These are phyloP conservation scores for Drosophila atroscutellata DNA, from an alignment of 2,888 invertebrate species.

Conservation along the genomic window DNA sequence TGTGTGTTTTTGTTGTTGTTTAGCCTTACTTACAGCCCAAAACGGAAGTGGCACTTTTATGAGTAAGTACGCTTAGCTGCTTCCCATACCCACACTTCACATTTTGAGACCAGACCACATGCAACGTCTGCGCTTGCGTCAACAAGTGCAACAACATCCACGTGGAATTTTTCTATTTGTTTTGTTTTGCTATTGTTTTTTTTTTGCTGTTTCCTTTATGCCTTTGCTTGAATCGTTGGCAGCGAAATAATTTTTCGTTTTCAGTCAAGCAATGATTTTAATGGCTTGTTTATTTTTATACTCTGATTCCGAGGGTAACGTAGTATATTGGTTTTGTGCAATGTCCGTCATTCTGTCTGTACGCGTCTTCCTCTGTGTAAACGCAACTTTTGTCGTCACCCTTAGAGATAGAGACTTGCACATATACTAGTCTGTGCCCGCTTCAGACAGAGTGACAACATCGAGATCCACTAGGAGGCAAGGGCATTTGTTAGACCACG, in stretches of 20 bases:
- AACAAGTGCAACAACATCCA: constrained; percentile 6
- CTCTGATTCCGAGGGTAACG: neutral
- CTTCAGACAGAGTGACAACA: too few relatives aligned
- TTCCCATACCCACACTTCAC: neutral
- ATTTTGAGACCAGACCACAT: constrained; percentile 8
- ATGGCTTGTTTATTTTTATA: constrained; percentile 1
- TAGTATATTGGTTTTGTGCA: too few relatives aligned
- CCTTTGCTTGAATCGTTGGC: neutral
- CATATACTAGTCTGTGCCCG: too few relatives aligned
- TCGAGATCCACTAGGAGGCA: too few relatives aligned
- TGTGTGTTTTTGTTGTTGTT: constrained; percentile 11
- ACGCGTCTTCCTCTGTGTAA: too few relatives aligned
- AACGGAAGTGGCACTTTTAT: constrained; percentile 21
- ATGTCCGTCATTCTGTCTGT: too few relatives aligned
- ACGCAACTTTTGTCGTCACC: too few relatives aligned
- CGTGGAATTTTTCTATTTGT: neutral
- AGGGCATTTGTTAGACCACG: too few relatives aligned
- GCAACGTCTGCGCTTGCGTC: constrained; percentile 9
- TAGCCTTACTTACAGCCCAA: neutral
- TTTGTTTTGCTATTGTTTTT: neutral
- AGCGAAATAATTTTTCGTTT: neutral
- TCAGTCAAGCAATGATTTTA: constrained; percentile 6
- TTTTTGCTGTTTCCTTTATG: neutral
- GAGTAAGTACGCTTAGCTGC: constrained; percentile 9
- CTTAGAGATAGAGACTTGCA: too few relatives aligned